Evolutionary conservation across 2,797 vertebrate species (phyloP), one percentile per base, ranked within the genome.

Genomic region (Onychomys arenicola): DNA sequence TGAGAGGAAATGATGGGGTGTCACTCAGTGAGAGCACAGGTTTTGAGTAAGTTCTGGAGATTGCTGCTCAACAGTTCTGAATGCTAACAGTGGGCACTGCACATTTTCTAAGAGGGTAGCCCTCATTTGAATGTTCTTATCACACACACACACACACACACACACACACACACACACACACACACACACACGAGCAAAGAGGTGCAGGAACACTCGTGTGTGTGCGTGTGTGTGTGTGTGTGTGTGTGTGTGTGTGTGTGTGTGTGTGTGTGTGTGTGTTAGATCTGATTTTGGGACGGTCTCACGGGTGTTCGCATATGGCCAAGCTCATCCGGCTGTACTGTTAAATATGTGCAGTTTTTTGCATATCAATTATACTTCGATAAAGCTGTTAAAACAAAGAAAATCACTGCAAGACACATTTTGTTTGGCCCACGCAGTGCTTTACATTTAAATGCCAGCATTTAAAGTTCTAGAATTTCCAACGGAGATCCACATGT

Each of bases 381-480:
- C 32, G 57, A 73, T 89, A 80, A 89, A 71, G 61, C 84, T 83
- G 29, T 43, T 78, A 71, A 43, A 84, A 92, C 32, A 84, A 82
- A 49, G 57, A 84, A 87, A 65, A 32, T 57, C 67, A 17, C 32
- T 52, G 5, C 27, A 69, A 78, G 86, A 82, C 43, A 1, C 86
- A 49, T 90, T 90, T 87, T 87, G 61, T 57, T 82, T 67, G 88
- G 61, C 23, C n/a, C 46, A 91, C 13, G 37, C 57, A 34, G 49
- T 19, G 23, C 73, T 80, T 95, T 90, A 71, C 14, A 85, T 94
- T 84, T 90, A 85, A 96, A 67, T 59, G 43, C 43, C 82, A 89
- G 49, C 61, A 71, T 93, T 92, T 89, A 89, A 85, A 82, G 73
- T 88, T 93, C 86, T 86, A 80, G 78, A 59, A 86, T 91, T 96